Conservation (phyloP, 2,888 invertebrate species). For the Parnassius mnemosyne region DNA sequence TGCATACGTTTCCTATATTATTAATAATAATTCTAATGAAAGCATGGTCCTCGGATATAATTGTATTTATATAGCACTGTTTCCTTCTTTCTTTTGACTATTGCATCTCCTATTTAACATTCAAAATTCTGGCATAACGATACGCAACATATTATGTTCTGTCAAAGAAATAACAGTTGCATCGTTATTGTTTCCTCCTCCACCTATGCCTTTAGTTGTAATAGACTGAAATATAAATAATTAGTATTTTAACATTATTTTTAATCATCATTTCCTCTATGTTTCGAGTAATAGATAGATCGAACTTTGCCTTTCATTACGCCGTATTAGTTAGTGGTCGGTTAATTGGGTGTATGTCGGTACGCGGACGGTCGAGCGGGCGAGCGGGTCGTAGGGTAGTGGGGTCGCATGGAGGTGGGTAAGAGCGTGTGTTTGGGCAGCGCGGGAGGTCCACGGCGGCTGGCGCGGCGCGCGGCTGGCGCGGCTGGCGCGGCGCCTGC, state of each 20-base stretch:
- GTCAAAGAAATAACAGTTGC: neutral
- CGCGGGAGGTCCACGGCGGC: constrained; percentile 53
- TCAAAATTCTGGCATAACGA: too few relatives aligned
- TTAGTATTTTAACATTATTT: neutral
- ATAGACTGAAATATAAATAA: too few relatives aligned
- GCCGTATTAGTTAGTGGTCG: neutral
- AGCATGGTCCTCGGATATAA: neutral
- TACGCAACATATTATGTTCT: neutral
- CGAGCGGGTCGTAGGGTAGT: constrained; percentile 35
- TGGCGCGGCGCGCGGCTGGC: constrained; percentile 74
- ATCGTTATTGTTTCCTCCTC: neutral
- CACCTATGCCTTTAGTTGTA: neutral
- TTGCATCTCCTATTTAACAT: too few relatives aligned
- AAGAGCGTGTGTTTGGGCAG: constrained; percentile 75
- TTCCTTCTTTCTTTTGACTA: neutral
- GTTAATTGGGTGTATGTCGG: too few relatives aligned
- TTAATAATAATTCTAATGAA: neutral
- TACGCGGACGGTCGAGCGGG: constrained; percentile 21
- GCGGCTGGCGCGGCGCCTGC: constrained; percentile 80
- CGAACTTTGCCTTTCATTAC: neutral
- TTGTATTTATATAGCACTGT: neutral
- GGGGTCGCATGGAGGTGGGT: constrained; percentile 51
- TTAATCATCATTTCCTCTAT: neutral
- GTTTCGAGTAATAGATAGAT: neutral
- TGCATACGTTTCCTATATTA: too few relatives aligned